Percentiles rank a stretch among this genome's conserved stretches.
These are phyloP conservation scores for Metalampra italica DNA, from an alignment of 2,888 invertebrate species.

Conservation along the genomic window DNA sequence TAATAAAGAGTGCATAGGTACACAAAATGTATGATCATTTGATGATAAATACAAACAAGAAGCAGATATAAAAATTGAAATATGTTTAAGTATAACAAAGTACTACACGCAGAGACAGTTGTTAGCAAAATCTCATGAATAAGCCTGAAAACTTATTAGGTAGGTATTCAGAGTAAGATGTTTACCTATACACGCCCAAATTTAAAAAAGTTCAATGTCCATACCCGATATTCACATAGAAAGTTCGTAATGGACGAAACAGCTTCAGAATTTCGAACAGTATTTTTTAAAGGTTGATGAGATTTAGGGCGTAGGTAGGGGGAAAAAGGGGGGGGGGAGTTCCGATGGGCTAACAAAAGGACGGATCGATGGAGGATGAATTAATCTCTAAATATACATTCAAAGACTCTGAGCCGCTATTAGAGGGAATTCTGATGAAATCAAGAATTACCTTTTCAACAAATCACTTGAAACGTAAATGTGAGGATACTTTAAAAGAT, in stretches of 20 bases:
- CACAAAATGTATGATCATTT: too few relatives aligned
- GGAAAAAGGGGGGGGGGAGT: conserved; percentile 19
- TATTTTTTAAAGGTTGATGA: too few relatives aligned
- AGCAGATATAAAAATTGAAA: too few relatives aligned
- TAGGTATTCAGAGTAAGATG: too few relatives aligned
- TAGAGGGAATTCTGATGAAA: conserved; percentile 23
- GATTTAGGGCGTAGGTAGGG: conserved; percentile 12
- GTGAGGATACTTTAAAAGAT: background rate
- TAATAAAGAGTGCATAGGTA: too few relatives aligned
- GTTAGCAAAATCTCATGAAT: too few relatives aligned
- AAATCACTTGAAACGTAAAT: conserved; percentile 24
- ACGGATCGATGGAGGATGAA: conserved; percentile 37
- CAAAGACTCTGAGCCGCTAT: conserved; percentile 17
- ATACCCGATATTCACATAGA: background rate
- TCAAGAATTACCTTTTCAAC: conserved; percentile 23
- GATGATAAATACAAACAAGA: too few relatives aligned
- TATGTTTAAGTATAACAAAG: too few relatives aligned
- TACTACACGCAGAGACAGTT: too few relatives aligned
- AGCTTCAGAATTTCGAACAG: background rate
- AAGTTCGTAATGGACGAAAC: background rate
- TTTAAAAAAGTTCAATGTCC: too few relatives aligned
- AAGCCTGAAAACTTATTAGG: too few relatives aligned
- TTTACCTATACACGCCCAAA: too few relatives aligned
- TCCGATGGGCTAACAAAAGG: conserved; percentile 37
- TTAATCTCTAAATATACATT: conserved; percentile 46